Evolutionary conservation across 2,888 invertebrate species (phyloP).

Genomic region (Xestia ashworthii): DNA sequence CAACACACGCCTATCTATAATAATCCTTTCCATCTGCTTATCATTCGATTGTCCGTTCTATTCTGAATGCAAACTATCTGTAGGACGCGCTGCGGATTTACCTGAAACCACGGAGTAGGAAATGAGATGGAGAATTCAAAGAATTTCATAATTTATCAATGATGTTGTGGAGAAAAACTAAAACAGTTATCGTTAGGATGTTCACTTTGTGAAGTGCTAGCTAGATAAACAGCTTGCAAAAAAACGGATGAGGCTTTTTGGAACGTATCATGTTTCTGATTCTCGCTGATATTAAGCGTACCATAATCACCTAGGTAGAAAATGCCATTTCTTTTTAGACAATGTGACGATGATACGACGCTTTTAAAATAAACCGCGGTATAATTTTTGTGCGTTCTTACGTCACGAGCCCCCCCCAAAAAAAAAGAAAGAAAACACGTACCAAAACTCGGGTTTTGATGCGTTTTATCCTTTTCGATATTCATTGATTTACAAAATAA

Average conservation of each 20-base stretch:
- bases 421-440: too few species aligned
- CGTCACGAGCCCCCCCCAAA: too few species aligned
- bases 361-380: too few species aligned
- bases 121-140: constrained; percentile 12
- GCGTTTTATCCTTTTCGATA: too few species aligned
- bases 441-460: too few species aligned
- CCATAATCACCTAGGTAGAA: neutral
- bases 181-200: neutral
- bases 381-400: too few species aligned
- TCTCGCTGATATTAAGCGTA: too few species aligned
- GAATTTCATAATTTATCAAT: neutral
- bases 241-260: neutral
- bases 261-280: neutral
- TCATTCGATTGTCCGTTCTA: constrained; percentile 52
- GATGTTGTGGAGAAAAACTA: neutral
- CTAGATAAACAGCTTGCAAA: neutral
- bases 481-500: too few species aligned
- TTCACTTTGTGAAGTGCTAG: neutral
- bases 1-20: constrained; percentile 32
- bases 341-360: too few species aligned
- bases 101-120: constrained; percentile 5
- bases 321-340: neutral
- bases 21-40: constrained; percentile 55
- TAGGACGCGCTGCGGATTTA: constrained; percentile 40
- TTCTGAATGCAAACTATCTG: constrained; percentile 60